These are phyloP conservation scores for Galeopterus variegatus DNA, from an alignment of 2,113 vertebrate species.

Conservation along the genomic window DNA sequence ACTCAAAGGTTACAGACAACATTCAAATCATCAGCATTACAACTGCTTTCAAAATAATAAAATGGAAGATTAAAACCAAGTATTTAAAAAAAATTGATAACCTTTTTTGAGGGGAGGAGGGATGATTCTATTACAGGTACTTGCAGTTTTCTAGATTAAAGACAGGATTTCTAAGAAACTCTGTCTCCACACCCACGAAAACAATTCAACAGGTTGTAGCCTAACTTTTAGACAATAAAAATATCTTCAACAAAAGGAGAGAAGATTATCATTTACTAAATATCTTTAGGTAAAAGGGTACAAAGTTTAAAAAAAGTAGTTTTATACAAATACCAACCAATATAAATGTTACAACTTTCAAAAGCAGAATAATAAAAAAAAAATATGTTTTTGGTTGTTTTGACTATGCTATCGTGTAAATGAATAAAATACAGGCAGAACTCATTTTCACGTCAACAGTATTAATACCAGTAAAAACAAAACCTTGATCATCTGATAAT, in stretches of 20 bases:
- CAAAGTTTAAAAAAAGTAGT: background rate
- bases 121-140: background rate
- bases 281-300: background rate
- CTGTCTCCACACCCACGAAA: background rate
- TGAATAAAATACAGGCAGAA: slow-evolving; percentile 7
- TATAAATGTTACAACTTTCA: background rate
- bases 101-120: background rate
- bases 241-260: background rate
- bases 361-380: slow-evolving; percentile 12
- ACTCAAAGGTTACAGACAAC: slow-evolving; percentile 56
- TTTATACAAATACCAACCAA: background rate
- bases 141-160: background rate
- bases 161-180: background rate
- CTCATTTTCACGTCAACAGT: background rate
- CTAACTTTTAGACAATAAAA: background rate
- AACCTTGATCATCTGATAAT: background rate
- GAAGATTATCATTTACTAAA: background rate
- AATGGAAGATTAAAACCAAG: background rate
- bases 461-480: background rate
- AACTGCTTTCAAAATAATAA: slow-evolving; percentile 1
- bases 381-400: background rate
- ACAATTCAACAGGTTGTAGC: background rate
- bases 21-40: background rate
- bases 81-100: background rate
- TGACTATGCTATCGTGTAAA: background rate